Percentiles rank a stretch among this genome's conserved stretches.
These are phyloP conservation scores for Percina caprodes DNA, from an alignment of 2,113 vertebrate species.

Conservation along the genomic window DNA sequence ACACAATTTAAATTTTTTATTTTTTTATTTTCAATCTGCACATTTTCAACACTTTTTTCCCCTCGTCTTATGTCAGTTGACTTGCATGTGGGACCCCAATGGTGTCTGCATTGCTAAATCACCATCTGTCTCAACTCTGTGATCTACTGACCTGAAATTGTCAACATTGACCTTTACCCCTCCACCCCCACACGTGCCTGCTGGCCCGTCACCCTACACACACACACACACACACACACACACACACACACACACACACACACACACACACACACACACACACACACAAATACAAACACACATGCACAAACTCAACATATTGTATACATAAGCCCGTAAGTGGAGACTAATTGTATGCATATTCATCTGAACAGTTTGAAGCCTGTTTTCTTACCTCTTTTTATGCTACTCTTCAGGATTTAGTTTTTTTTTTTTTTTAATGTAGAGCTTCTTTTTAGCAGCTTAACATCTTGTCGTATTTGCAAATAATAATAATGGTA, in stretches of 20 bases:
- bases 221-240: neutral
- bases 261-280: neutral
- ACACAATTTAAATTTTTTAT: neutral
- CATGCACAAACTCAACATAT: neutral
- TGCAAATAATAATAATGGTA: neutral
- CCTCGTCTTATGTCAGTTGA: neutral
- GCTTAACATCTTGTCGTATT: neutral
- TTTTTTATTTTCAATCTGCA: neutral
- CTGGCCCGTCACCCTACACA: constrained; percentile 27
- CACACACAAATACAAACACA: neutral
- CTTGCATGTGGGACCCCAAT: neutral
- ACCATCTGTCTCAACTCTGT: constrained; percentile 77
- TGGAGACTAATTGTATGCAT: neutral
- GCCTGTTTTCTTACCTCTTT: neutral
- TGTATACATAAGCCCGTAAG: neutral
- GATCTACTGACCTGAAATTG: constrained; percentile 74
- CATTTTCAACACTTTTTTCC: neutral
- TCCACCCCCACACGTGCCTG: constrained; percentile 50
- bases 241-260: neutral
- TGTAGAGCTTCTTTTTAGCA: neutral
- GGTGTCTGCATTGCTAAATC: constrained; percentile 56
- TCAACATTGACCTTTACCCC: constrained; percentile 74
- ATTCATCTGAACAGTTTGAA: neutral
- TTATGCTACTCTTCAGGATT: neutral
- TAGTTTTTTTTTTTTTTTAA: neutral